Percentiles rank a stretch among this genome's conserved stretches.
These are phyloP conservation scores for Hyperoplus immaculatus DNA, from an alignment of 2,797 vertebrate genomes.

Conservation along the genomic window DNA sequence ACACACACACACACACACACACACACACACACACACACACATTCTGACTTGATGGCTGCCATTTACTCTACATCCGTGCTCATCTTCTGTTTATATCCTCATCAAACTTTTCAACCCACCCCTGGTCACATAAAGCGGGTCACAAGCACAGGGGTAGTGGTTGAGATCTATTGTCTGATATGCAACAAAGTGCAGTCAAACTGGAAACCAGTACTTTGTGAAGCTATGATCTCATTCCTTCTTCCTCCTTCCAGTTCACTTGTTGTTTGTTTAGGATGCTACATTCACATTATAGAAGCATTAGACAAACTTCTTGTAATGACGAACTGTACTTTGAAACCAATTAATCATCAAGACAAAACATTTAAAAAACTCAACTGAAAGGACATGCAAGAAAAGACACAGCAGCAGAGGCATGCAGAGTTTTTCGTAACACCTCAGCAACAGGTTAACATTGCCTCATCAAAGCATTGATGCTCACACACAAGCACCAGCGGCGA, in stretches of 20 bases:
- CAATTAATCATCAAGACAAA: too few species aligned
- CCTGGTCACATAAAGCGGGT: conserved; percentile 30
- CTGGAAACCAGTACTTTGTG: not conserved
- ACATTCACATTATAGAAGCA: not conserved
- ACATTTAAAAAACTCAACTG: not conserved
- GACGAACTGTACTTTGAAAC: not conserved
- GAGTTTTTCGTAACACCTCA: not conserved
- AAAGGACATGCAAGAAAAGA: not conserved
- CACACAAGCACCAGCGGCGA: not conserved
- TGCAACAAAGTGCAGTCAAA: conserved; percentile 17
- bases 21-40: conserved; percentile 12
- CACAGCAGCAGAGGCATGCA: not conserved
- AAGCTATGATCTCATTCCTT: conserved; percentile 26
- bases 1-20: conserved; percentile 12
- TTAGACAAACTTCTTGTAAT: not conserved
- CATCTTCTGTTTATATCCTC: not conserved
- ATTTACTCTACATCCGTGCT: conserved; percentile 31
- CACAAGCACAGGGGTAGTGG: not conserved
- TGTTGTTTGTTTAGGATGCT: not conserved
- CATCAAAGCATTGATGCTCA: not conserved
- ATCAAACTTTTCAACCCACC: conserved; percentile 15
- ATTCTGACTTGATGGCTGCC: not conserved
- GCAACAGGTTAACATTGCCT: conserved; percentile 18
- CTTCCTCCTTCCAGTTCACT: conserved; percentile 28
- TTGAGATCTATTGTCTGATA: conserved; percentile 6